phyloP scores from a whole-genome alignment of 1,140 invertebrate genomes.

The Anthonomus grandis region DNA sequence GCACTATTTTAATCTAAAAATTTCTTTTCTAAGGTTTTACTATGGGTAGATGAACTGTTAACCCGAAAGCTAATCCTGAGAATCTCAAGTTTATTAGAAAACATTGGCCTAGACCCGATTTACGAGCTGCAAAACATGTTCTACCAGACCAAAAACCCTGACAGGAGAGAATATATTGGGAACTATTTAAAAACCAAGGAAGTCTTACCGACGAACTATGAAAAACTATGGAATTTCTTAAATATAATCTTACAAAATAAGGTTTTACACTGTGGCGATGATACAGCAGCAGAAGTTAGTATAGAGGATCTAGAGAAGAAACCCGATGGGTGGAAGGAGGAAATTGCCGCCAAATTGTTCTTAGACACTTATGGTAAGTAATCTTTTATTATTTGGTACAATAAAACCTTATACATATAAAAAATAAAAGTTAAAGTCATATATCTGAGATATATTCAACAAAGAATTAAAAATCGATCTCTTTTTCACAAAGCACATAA shows the following conservation, averaged over 20 bases:
- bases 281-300: slow-evolving; percentile 30
- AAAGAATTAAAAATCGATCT: too few species aligned
- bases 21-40: slow-evolving; percentile 52
- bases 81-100: slow-evolving; percentile 60
- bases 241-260: slow-evolving; percentile 53
- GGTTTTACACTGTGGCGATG: slow-evolving; percentile 20
- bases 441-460: too few species aligned
- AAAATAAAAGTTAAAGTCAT: too few species aligned
- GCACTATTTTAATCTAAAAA: too few species aligned
- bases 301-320: slow-evolving; percentile 47
- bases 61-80: slow-evolving; percentile 60
- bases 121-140: slow-evolving; percentile 57
- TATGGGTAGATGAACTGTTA: slow-evolving; percentile 60
- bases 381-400: too few species aligned
- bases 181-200: slow-evolving; percentile 54
- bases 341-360: slow-evolving; percentile 54
- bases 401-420: too few species aligned
- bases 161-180: slow-evolving; percentile 58
- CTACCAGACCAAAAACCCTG: slow-evolving; percentile 51
- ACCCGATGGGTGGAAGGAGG: slow-evolving; percentile 52
- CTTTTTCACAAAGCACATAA: too few species aligned
- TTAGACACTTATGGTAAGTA: slow-evolving; percentile 54
- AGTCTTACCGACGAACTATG: slow-evolving; percentile 50
- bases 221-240: slow-evolving; percentile 56
- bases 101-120: slow-evolving; percentile 56